Percentiles rank a stretch among this genome's conserved stretches.
phyloP scores from a whole-genome alignment of 1,140 invertebrate species.

The Oedothorax gibbosus region DNA sequence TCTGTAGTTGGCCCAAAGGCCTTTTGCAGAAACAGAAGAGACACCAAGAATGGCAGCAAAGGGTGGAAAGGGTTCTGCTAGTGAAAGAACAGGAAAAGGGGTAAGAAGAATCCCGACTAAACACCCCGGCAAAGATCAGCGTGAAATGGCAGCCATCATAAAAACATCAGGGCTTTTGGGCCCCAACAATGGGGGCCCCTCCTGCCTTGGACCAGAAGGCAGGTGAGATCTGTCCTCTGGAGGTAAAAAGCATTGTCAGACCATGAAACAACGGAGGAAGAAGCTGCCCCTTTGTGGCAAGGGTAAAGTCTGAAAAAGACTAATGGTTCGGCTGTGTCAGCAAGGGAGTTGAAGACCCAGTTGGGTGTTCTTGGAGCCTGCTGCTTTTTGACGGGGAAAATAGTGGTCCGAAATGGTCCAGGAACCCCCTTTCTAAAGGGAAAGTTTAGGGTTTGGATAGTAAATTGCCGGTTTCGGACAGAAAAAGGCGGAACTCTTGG shows the following conservation, averaged over 20 bases:
- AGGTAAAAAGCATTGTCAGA: constrained; percentile 51
- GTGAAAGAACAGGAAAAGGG: constrained; percentile 56
- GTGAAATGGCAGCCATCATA: constrained; percentile 45
- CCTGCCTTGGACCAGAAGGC: constrained; percentile 20
- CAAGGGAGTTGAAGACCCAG: constrained; percentile 37
- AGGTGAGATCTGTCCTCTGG: constrained; percentile 39
- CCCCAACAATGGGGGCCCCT: constrained; percentile 35
- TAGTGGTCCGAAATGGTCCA: constrained; percentile 20
- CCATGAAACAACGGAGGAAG: constrained; percentile 55
- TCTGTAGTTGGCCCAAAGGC: not conserved
- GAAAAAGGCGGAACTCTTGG: constrained; percentile 30
- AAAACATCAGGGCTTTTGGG: constrained; percentile 33
- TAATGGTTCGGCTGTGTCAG: constrained; percentile 51
- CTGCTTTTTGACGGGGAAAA: constrained; percentile 46
- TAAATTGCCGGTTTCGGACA: constrained; percentile 52
- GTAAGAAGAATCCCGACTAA: constrained; percentile 29
- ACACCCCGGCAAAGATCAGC: constrained; percentile 38
- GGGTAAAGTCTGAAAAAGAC: constrained; percentile 49
- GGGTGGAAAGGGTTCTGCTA: not conserved
- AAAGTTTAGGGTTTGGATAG: constrained; percentile 22
- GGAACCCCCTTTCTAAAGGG: constrained; percentile 39
- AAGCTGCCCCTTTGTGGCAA: constrained; percentile 11
- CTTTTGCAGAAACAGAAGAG: constrained; percentile 8
- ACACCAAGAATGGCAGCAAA: not conserved
- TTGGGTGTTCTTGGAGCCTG: constrained; percentile 43